These are phyloP conservation scores for Thymelicus acteon DNA, from an alignment of 2,888 invertebrate species.

Conservation along the genomic window DNA sequence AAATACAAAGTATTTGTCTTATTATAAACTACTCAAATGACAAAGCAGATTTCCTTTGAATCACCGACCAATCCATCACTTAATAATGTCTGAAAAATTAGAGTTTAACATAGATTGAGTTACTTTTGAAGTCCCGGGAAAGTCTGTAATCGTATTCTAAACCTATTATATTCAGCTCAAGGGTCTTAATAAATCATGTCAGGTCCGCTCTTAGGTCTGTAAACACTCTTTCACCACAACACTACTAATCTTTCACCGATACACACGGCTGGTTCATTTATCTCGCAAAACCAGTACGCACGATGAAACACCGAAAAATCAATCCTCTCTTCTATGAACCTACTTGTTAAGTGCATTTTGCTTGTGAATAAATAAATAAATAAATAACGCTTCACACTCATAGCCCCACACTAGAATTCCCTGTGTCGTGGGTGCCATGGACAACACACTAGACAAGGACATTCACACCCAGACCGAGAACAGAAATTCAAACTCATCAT, in stretches of 20 bases:
- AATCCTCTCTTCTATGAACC: too few relatives aligned
- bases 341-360: too few relatives aligned
- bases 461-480: too few relatives aligned
- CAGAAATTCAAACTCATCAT: too few relatives aligned
- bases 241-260: conserved; percentile 17
- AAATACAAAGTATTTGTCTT: not conserved
- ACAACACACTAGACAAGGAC: too few relatives aligned
- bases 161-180: not conserved
- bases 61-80: conserved; percentile 4
- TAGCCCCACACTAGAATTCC: too few relatives aligned
- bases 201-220: not conserved
- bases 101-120: conserved; percentile 12
- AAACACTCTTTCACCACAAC: not conserved
- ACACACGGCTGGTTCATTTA: not conserved
- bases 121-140: conserved; percentile 13
- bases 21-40: conserved; percentile 1
- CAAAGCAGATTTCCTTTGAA: not conserved
- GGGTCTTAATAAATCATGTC: conserved; percentile 29
- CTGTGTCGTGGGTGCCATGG: too few relatives aligned
- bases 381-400: too few relatives aligned
- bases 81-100: conserved; percentile 9
- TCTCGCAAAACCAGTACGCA: not conserved
- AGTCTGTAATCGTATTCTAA: not conserved
- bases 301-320: too few relatives aligned
- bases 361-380: too few relatives aligned